phyloP scores from a whole-genome alignment of 2,888 invertebrate genomes.

The Yponomeuta evonymella region DNA sequence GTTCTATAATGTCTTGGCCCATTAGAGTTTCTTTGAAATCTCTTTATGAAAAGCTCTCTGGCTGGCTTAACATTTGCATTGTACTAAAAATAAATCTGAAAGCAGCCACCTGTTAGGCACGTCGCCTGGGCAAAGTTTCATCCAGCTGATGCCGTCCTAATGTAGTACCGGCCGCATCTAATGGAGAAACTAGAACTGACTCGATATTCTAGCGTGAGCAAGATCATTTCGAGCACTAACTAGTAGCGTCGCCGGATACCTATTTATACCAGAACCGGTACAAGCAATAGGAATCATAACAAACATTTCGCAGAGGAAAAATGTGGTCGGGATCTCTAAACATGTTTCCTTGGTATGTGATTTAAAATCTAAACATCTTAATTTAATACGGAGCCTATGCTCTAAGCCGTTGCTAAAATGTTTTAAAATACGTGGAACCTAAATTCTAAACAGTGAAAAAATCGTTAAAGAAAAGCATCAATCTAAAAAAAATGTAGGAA shows the following conservation, averaged over 20 bases:
- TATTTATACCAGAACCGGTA: not conserved
- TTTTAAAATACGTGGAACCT: no score
- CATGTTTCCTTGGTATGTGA: not conserved
- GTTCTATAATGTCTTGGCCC: not conserved
- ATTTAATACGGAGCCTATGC: no score
- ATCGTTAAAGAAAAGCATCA: no score
- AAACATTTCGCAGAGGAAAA: not conserved
- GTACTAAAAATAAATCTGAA: conserved; percentile 24
- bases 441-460: no score
- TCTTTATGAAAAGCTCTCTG: not conserved
- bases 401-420: no score
- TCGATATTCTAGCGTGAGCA: conserved; percentile 14
- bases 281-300: not conserved
- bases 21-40: not conserved
- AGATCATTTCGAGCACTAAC: conserved; percentile 8
- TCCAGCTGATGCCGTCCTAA: conserved; percentile 18
- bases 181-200: conserved; percentile 24
- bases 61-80: conserved; percentile 6
- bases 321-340: not conserved
- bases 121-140: conserved; percentile 14
- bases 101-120: conserved; percentile 17
- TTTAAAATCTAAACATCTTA: no score
- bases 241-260: not conserved
- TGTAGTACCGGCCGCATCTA: conserved; percentile 21
- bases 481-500: no score